Evolutionary conservation across 2,113 vertebrate genomes (phyloP), one percentile per base, ranked within the genome.

Genomic region (Pomatostomus ruficeps): DNA sequence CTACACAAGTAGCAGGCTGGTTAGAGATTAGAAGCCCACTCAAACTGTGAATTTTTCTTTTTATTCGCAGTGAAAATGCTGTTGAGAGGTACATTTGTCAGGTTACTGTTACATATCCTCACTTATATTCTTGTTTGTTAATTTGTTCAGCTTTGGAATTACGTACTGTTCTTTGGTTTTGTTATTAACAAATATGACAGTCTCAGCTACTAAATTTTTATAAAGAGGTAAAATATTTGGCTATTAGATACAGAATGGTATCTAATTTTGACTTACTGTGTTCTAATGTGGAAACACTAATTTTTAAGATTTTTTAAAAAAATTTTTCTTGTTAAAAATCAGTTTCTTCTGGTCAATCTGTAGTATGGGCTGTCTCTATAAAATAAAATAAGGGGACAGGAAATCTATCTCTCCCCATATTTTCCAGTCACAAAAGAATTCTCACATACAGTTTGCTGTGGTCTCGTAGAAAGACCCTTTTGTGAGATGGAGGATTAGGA

Each of bases 401-500:
- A 76, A 90, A 79, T 45, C 7, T 26, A 20, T 14, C 14, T 23
- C 26, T 20, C 7, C 1, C 0, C 1, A 1, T 70, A 38, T 54
- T 88, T 85, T 86, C 29, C 25, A 80, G 5, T 38, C 33, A 43
- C 24, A 83, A 79, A 76, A 35, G 10, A 65, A 38, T 68, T 91
- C 31, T 83, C n/a, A 29, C 8, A 20, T 49, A 9, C 0, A 3
- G 3, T 59, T 19, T 85, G 5, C 7, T 21, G 22, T 25, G 57
- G 5, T 58, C 17, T 65, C 23, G 14, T n/a, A 57, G 49, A 62
- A 36, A 68, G 57, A 54, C 12, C 3, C 4, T 13, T 77, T 83
- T 54, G 20, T 83, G 49, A 42, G 29, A 10, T 24, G 43, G 20
- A 66, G 7, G 10, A 29, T 72, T 86, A 24, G 5, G 12, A 78